Base-by-base conservation (phyloP, 2,888 invertebrate species). In the Dorcus hopei region DNA sequence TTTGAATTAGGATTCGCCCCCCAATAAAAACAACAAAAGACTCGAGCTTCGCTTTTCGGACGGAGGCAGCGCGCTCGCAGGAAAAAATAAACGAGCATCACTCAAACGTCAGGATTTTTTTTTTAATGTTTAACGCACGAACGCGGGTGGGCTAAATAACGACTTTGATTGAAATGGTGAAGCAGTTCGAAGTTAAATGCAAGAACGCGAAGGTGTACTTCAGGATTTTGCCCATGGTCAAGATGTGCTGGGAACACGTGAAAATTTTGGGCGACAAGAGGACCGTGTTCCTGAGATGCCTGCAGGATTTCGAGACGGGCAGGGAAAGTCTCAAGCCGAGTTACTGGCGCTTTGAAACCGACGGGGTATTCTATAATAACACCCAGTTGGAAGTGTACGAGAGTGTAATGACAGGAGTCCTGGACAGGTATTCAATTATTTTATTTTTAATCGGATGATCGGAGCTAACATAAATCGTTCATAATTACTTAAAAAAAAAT, bases 321-420 rank as follows among this genome's bases (percentile, higher is more conserved):
- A 68, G 64, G 49, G 57, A 64, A n/a, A 55, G 57, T n/a, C 53
- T 56, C 3, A 53, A 63, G n/a, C 72, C 74, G 0, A 69, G 67
- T 39, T 80, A 73, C 66, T 79, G 79, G 77, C 70, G 72, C 39
- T 80, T 79, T 63, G 54, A 66, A 51, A 74, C 76, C 0, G 76
- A 80, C 62, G 77, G 76, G 9, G 65, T 79, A 14, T 80, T 80
- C 64, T 71, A 71, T 45, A 76, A 79, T 52, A 62, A 66, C 9
- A 70, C 71, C 0, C 80, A 80, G 60, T 66, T 71, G 3, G 69
- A 72, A 42, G 68, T 81, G 33, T 80, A 77, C 62, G 61, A 69
- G 2, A 59, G 63, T 7, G 68, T 77, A n/a, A 69, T 68, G 14
- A 63, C 66, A 5, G 74, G 72, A 26, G 68, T 78, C 19, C 65